Percentiles rank a stretch among this genome's conserved stretches.
Evolutionary conservation across 2,888 invertebrate genomes (phyloP).

Genomic region (Meliscaeva auricollis): DNA sequence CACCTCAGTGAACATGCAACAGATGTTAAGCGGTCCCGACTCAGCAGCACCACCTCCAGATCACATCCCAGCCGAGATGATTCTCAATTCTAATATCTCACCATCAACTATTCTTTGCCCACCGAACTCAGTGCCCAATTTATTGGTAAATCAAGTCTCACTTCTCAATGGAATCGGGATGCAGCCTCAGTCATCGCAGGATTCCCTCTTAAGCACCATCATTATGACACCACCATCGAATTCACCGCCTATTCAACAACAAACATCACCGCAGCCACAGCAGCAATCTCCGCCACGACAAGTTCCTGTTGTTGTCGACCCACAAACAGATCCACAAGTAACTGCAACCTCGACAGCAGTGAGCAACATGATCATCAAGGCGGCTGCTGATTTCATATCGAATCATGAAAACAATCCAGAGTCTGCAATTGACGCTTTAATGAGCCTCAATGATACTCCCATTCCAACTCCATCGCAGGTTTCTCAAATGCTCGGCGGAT

Average conservation of each 20-base stretch:
- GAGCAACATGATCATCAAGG: constrained; percentile 89
- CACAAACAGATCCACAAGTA: constrained; percentile 80
- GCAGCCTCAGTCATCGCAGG: constrained; percentile 82
- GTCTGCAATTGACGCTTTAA: constrained; percentile 77
- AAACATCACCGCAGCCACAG: constrained; percentile 75
- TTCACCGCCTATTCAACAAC: constrained; percentile 69
- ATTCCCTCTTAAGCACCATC: constrained; percentile 82
- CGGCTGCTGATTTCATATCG: constrained; percentile 89
- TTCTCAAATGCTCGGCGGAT: constrained; percentile 74
- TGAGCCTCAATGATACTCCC: constrained; percentile 75
- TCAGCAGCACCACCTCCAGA: constrained; percentile 77
- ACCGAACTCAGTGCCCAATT: constrained; percentile 81
- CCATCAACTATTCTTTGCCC: constrained; percentile 86
- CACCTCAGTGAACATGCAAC: constrained; percentile 80
- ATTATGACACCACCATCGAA: constrained; percentile 82
- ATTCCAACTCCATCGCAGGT: constrained; percentile 70
- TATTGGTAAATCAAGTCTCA: constrained; percentile 82
- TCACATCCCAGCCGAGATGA: constrained; percentile 86
- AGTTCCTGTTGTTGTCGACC: constrained; percentile 51
- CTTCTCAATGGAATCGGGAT: constrained; percentile 83
- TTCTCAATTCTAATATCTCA: constrained; percentile 87
- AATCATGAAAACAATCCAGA: constrained; percentile 86
- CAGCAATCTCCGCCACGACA: constrained; percentile 78
- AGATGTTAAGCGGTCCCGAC: constrained; percentile 75
- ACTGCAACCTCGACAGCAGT: constrained; percentile 84